A percentile compares a stretch with the other conserved stretches of the same genome.
These are phyloP conservation scores for Drosophila biarmipes DNA, from an alignment of 1,140 invertebrate species.

Conservation along the genomic window DNA sequence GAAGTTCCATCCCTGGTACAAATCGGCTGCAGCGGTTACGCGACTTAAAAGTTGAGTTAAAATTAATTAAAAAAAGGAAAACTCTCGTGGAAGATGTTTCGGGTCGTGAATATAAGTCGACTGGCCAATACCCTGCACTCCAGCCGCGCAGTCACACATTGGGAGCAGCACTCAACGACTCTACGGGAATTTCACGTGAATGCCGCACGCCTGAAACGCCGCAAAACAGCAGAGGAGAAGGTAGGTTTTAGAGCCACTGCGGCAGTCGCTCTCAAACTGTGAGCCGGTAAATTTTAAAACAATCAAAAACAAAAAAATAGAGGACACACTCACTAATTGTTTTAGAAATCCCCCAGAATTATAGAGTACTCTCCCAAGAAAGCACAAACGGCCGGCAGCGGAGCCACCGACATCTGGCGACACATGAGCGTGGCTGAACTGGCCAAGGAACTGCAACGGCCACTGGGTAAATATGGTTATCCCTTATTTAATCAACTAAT, in stretches of 20 bases:
- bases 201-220: constrained; percentile 71
- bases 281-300: not conserved
- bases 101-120: constrained; percentile 22
- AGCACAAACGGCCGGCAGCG: constrained; percentile 49
- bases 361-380: constrained; percentile 86
- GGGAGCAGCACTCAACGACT: not conserved
- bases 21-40: constrained; percentile 13
- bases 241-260: constrained; percentile 70
- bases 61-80: constrained; percentile 1
- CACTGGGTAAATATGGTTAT: constrained; percentile 55
- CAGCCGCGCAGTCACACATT: constrained; percentile 11
- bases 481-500: not conserved
- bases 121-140: constrained; percentile 6
- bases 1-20: not conserved
- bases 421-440: constrained; percentile 92
- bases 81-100: constrained; percentile 30
- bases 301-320: not conserved
- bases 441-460: constrained; percentile 86
- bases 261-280: not conserved
- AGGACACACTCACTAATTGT: constrained; percentile 61
- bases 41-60: constrained; percentile 7
- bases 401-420: constrained; percentile 89
- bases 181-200: constrained; percentile 41
- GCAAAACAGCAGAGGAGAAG: constrained; percentile 85
- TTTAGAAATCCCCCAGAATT: constrained; percentile 85